These are phyloP conservation scores for Dicyrtoma fusca DNA, from an alignment of 2,888 invertebrate species.

Conservation along the genomic window DNA sequence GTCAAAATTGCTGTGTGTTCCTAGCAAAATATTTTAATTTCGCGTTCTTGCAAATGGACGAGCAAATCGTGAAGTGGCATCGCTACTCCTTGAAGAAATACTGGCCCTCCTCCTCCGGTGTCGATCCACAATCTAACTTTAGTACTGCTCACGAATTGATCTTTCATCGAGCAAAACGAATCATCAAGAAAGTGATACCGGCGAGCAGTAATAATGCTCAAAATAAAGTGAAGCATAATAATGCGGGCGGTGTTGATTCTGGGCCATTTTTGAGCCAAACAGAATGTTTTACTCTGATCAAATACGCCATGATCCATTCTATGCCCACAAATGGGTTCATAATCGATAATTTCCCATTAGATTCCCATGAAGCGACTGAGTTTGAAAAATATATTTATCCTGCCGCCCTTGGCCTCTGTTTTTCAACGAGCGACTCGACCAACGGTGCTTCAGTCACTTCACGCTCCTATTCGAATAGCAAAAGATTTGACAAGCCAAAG, in stretches of 20 bases:
- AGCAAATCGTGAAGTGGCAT: slow-evolving; percentile 3
- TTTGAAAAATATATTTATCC: slow-evolving; percentile 9
- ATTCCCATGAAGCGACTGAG: background rate
- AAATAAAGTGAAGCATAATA: background rate
- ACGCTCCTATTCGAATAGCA: background rate
- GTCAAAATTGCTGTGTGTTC: background rate
- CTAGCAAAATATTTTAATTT: slow-evolving; percentile 9
- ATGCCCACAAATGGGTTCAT: slow-evolving; percentile 17
- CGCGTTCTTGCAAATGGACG: slow-evolving; percentile 9
- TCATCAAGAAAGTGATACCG: background rate
- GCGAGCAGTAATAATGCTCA: background rate
- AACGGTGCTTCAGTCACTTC: background rate
- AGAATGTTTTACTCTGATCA: background rate
- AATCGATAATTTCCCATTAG: background rate
- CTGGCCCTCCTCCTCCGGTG: background rate
- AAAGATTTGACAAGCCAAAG: background rate
- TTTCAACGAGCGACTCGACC: background rate
- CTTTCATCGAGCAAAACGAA: slow-evolving; percentile 9
- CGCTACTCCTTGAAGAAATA: background rate
- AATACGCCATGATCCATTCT: slow-evolving; percentile 5
- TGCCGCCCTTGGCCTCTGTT: background rate
- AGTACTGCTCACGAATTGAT: slow-evolving; percentile 1
- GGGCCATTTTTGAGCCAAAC: background rate
- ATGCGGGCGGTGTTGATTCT: too few relatives aligned
- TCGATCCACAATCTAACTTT: too few relatives aligned